phyloP scores from a whole-genome alignment of 2,113 vertebrate species.

The Rhea pennata region DNA sequence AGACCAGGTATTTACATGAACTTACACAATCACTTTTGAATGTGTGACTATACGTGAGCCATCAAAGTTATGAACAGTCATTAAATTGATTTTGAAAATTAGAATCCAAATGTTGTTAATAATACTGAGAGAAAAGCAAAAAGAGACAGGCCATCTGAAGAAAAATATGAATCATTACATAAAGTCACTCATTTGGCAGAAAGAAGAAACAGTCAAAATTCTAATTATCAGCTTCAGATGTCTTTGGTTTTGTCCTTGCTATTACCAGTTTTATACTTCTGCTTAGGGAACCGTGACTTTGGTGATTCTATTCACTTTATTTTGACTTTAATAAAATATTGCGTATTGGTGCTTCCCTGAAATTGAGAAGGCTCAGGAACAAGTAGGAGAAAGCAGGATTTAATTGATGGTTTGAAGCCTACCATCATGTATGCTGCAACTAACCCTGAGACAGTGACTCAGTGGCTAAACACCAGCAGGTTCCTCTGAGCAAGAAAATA shows the following conservation, averaged over 20 bases:
- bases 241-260: background rate
- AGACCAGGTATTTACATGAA: background rate
- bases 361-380: background rate
- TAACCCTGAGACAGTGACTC: background rate
- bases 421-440: background rate
- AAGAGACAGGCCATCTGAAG: background rate
- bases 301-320: background rate
- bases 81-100: background rate
- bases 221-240: background rate
- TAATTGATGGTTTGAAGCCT: background rate
- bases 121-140: background rate
- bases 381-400: background rate
- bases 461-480: background rate
- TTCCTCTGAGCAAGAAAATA: background rate
- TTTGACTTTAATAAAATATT: background rate
- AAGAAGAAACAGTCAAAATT: background rate
- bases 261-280: background rate
- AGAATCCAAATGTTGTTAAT: background rate
- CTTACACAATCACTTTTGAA: background rate
- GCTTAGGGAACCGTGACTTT: background rate
- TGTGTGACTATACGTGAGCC: background rate
- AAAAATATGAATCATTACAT: conserved; percentile 7
- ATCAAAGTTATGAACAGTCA: conserved; percentile 5
- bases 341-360: background rate
- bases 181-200: background rate